Conservation (phyloP, 2,888 invertebrate species). For the Drosophila rubida region DNA sequence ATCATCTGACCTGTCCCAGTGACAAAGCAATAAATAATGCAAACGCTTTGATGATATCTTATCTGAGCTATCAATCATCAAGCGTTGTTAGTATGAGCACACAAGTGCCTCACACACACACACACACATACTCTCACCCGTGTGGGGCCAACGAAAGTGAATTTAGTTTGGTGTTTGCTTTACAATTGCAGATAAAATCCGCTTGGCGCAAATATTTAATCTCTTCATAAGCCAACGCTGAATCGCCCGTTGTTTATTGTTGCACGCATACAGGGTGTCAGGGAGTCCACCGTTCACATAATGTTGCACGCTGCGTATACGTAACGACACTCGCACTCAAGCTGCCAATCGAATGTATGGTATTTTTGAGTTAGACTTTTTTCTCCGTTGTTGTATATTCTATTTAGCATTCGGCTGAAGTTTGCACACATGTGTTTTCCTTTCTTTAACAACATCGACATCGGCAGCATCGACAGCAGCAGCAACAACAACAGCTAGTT, state of each 20-base stretch:
- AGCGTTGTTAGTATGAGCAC: constrained; percentile 20
- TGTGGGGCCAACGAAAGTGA: constrained; percentile 53
- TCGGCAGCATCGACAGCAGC: constrained; percentile 20
- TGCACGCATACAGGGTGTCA: constrained; percentile 15
- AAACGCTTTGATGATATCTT: constrained; percentile 59
- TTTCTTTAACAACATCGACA: constrained; percentile 47
- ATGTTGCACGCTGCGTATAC: constrained; percentile 63
- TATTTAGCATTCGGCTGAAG: constrained; percentile 50
- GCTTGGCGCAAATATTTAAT: constrained; percentile 41
- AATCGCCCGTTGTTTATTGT: constrained; percentile 36
- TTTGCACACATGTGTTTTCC: constrained; percentile 77
- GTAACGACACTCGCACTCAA: constrained; percentile 55
- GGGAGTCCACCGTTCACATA: constrained; percentile 7
- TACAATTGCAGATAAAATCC: constrained; percentile 36
- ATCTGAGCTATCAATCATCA: constrained; percentile 67
- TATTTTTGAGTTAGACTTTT: background rate
- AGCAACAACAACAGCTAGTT: constrained; percentile 37
- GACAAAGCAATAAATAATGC: constrained; percentile 53
- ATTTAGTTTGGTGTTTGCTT: constrained; percentile 29
- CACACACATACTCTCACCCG: background rate
- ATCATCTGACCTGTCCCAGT: constrained; percentile 45
- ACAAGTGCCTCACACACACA: background rate
- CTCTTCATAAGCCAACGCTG: constrained; percentile 52
- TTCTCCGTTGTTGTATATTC: constrained; percentile 14
- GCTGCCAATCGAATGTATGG: background rate